phyloP scores from a whole-genome alignment of 2,797 vertebrate species.

The Borostomias antarcticus region DNA sequence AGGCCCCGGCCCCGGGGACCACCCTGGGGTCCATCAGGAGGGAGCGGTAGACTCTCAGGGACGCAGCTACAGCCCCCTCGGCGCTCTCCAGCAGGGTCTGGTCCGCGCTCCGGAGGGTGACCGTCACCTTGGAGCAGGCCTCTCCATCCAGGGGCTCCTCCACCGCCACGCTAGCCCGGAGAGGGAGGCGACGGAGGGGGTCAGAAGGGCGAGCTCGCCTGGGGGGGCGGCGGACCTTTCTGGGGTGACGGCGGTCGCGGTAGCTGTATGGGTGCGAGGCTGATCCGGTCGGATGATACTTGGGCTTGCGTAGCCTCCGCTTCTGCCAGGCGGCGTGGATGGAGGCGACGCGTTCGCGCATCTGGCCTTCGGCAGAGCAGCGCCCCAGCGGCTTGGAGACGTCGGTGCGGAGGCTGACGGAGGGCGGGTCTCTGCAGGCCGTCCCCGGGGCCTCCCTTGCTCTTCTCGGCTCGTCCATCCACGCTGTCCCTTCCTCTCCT shows the following conservation, averaged over 20 bases:
- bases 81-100: conserved; percentile 35
- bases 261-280: conserved; percentile 11
- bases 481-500: conserved; percentile 31
- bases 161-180: neutral
- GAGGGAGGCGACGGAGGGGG: conserved; percentile 7
- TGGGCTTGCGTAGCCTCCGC: neutral
- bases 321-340: neutral
- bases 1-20: conserved; percentile 33
- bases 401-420: conserved; percentile 28
- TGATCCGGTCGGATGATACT: neutral
- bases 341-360: neutral
- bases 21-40: conserved; percentile 37
- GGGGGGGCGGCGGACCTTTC: neutral
- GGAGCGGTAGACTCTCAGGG: conserved; percentile 36
- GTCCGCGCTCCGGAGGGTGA: conserved; percentile 46
- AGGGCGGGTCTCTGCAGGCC: conserved; percentile 24
- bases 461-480: conserved; percentile 41
- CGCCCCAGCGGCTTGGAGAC: conserved; percentile 30
- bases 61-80: conserved; percentile 38
- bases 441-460: conserved; percentile 8
- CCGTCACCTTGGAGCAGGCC: conserved; percentile 24
- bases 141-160: conserved; percentile 10
- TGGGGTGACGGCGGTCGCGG: neutral
- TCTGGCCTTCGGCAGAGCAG: conserved; percentile 10
- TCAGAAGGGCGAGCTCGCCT: neutral